Evolutionary conservation across 2,888 invertebrate genomes (phyloP).

Genomic region (Octonoba sinensis): DNA sequence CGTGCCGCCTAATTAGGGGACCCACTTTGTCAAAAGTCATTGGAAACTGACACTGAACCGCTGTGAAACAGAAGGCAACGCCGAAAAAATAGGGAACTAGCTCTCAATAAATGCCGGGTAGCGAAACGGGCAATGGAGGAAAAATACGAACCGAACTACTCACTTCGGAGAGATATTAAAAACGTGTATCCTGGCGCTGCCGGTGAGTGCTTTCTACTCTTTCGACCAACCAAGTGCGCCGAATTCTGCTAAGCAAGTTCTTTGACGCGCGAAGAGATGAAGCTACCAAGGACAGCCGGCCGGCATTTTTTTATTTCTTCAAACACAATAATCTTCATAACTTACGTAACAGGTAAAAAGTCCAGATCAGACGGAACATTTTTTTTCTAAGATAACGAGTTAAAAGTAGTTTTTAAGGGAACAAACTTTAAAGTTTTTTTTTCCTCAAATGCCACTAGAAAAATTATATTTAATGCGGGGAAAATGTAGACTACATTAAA

Average conservation of each 20-base stretch:
- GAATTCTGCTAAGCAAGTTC: not conserved
- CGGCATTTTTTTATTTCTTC: not conserved
- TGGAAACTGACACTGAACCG: slow-evolving; percentile 11
- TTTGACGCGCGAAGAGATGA: slow-evolving; percentile 10
- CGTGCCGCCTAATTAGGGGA: slow-evolving; percentile 37
- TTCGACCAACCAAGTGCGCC: slow-evolving; percentile 8
- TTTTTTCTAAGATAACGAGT: not conserved
- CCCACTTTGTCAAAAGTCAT: slow-evolving; percentile 60
- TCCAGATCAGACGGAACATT: not conserved
- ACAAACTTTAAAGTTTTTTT: no score
- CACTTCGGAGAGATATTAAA: slow-evolving; percentile 6
- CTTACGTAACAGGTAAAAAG: slow-evolving; percentile 8
- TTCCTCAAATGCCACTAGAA: no score
- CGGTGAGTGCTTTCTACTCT: not conserved
- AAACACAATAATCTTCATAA: not conserved
- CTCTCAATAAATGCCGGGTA: slow-evolving; percentile 9
- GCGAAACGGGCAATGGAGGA: slow-evolving; percentile 8
- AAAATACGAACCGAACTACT: slow-evolving; percentile 18
- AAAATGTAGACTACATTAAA: no score
- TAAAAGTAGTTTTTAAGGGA: no score
- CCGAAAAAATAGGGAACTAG: slow-evolving; percentile 12
- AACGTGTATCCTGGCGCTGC: slow-evolving; percentile 18
- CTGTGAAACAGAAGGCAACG: slow-evolving; percentile 20
- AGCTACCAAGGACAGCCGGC: slow-evolving; percentile 28
- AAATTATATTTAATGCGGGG: no score